phyloP scores from a whole-genome alignment of 2,888 invertebrate genomes.

The Spodoptera picta region DNA sequence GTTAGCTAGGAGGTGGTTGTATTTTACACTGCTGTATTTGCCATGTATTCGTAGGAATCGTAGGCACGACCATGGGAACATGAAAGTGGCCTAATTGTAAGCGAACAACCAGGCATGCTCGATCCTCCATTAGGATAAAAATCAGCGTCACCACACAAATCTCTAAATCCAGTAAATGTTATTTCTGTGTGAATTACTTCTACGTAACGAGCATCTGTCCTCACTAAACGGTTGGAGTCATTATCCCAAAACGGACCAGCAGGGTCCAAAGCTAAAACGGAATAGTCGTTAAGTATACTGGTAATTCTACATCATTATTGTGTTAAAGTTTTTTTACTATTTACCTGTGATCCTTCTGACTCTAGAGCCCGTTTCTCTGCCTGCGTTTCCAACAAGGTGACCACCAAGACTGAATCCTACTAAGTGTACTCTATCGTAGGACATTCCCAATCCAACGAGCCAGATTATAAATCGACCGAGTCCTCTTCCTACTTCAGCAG shows the following conservation, averaged over 20 bases:
- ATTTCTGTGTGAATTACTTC: constrained; percentile 81
- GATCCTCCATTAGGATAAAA: constrained; percentile 77
- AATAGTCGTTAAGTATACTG: background rate
- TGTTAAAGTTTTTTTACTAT: background rate
- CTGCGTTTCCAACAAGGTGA: constrained; percentile 78
- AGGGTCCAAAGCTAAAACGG: constrained; percentile 74
- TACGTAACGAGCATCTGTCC: constrained; percentile 73
- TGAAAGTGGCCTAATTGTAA: constrained; percentile 35
- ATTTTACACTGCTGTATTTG: constrained; percentile 68
- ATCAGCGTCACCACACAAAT: constrained; percentile 72
- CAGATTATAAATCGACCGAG: constrained; percentile 70
- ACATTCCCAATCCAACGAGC: constrained; percentile 61
- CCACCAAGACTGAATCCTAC: constrained; percentile 83
- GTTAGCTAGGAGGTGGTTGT: constrained; percentile 68
- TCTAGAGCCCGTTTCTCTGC: constrained; percentile 64
- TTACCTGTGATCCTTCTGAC: constrained; percentile 76
- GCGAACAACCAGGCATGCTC: constrained; percentile 74
- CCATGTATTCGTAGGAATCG: constrained; percentile 71
- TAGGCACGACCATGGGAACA: constrained; percentile 74
- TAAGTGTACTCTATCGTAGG: constrained; percentile 72
- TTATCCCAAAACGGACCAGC: constrained; percentile 76
- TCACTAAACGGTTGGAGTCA: constrained; percentile 61
- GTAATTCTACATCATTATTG: too few relatives aligned
- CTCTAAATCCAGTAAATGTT: constrained; percentile 62
- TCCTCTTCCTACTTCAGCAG: constrained; percentile 62